Conservation (phyloP, 2,113 vertebrate genomes). For the Melanocharis versteri region DNA sequence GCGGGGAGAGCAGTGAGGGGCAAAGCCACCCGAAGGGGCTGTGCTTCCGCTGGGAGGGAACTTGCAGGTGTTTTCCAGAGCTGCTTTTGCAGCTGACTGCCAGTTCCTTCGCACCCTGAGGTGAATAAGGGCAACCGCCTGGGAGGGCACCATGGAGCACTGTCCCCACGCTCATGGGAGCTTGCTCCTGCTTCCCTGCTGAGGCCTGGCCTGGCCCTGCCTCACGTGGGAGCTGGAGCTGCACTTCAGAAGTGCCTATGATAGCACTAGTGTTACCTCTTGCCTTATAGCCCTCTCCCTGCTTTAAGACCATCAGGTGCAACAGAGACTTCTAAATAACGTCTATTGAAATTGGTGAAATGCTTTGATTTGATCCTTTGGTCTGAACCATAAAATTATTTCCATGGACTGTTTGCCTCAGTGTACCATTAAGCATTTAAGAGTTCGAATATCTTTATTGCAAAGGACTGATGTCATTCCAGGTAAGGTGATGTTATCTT, state of each 20-base stretch:
- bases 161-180: rapidly evolving
- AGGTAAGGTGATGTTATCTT: neutral
- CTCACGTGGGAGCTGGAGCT: neutral
- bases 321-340: neutral
- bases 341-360: neutral
- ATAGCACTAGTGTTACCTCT: neutral
- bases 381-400: slow-evolving; percentile 6
- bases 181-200: neutral
- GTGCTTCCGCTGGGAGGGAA: neutral
- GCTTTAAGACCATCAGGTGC: neutral
- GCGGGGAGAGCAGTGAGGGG: neutral
- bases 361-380: neutral
- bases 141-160: rapidly evolving
- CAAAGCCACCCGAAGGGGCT: neutral
- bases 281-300: neutral
- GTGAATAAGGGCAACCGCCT: neutral
- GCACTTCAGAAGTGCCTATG: rapidly evolving
- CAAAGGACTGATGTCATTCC: neutral
- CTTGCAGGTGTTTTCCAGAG: neutral
- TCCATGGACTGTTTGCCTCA: neutral
- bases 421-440: neutral
- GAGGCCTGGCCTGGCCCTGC: neutral
- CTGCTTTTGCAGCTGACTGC: neutral
- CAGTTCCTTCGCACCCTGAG: neutral
- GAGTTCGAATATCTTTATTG: neutral